These are phyloP conservation scores for Hyles euphorbiae DNA, from an alignment of 1,140 invertebrate genomes.

Conservation along the genomic window DNA sequence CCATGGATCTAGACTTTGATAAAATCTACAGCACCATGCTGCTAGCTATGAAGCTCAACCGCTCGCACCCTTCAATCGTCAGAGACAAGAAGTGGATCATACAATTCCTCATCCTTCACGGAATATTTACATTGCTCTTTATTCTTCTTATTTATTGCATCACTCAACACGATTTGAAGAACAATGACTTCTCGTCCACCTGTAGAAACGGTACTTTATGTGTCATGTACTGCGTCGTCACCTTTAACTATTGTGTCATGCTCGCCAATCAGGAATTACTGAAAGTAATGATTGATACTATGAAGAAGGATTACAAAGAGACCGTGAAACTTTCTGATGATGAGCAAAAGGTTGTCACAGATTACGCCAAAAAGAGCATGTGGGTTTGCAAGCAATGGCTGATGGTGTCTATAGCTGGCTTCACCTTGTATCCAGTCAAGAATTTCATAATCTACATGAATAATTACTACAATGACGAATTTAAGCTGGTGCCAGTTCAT, in stretches of 20 bases:
- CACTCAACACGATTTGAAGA: slow-evolving; percentile 34
- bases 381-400: slow-evolving; percentile 11
- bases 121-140: slow-evolving; percentile 19
- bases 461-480: slow-evolving; percentile 17
- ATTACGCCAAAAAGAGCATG: slow-evolving; percentile 28
- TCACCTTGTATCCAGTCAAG: background rate
- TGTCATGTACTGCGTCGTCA: slow-evolving; percentile 26
- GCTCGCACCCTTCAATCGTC: slow-evolving; percentile 31
- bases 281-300: slow-evolving; percentile 28
- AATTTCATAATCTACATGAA: background rate
- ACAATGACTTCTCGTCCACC: slow-evolving; percentile 30
- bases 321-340: slow-evolving; percentile 2
- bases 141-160: slow-evolving; percentile 29
- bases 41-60: slow-evolving; percentile 25
- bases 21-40: slow-evolving; percentile 33
- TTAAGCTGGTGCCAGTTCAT: slow-evolving; percentile 29
- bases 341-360: slow-evolving; percentile 27
- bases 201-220: slow-evolving; percentile 36
- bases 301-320: slow-evolving; percentile 31
- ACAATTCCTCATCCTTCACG: slow-evolving; percentile 25
- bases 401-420: background rate
- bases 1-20: slow-evolving; percentile 37
- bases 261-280: slow-evolving; percentile 13
- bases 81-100: slow-evolving; percentile 38
- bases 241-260: slow-evolving; percentile 31